Base-by-base conservation (phyloP, 2,113 vertebrate genomes). In the Sapajus apella region DNA sequence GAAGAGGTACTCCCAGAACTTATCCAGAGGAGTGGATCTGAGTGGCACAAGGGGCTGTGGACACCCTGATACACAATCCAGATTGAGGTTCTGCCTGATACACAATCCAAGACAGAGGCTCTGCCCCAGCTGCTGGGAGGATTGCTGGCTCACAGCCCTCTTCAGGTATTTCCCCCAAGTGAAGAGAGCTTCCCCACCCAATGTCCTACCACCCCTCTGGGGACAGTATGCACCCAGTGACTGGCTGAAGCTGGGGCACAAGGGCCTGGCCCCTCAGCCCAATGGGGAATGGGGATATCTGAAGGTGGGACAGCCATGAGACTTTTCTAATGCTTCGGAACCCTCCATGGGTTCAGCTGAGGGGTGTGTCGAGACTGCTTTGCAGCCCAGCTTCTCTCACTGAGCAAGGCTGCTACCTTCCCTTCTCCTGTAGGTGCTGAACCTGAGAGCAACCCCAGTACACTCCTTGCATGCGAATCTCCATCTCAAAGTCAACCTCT, bases 61-160 rank as follows among this genome's bases (percentile, higher is more conserved):
- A 47, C 25, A 30, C 6, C 4, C 50, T 25, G 40, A 64, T 4
- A 0, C 0, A 37, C 11, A 1, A 40, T 17, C 23, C 1, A 17
- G 25, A 25, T 70, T 80, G 4, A 52, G 16, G 52, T 52, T 52
- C 16, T 17, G 52, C 3, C 40, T 25, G 35, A 64, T 4, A 0
- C 0, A 37, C 11, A 0, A 40, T 17, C 23, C 56, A 35, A 1
- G 14, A 13, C 16, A 14, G 76, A 56, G 82, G 47, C 76, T 68
- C 47, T 68, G n/a, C n/a, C 4, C 0, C 43, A 6, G 18, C 52
- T 77, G 8, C 32, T 12, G 25, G 50, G 20, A 52, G 27, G 37
- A 17, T 40, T 45, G 30, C 55, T 70, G 85, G 47, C 17, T 32
- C 9, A 79, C 13, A 58, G 16, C 55, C 64, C 23, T 35, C 66